These are phyloP conservation scores for Melanitta fusca DNA, from an alignment of 2,797 vertebrate species.

Conservation along the genomic window DNA sequence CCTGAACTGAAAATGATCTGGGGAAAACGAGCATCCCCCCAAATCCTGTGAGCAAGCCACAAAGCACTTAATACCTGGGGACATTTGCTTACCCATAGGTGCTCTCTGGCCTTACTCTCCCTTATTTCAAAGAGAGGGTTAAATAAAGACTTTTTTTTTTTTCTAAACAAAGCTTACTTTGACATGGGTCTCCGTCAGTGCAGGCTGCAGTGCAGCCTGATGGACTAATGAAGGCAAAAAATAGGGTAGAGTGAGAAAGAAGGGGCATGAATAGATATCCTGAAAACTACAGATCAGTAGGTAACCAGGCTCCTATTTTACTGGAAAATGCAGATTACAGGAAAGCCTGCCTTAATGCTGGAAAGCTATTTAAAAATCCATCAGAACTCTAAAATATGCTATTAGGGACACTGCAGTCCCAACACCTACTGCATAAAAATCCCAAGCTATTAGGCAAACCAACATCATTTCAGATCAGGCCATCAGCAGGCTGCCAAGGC, in stretches of 20 bases:
- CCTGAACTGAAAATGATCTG: neutral
- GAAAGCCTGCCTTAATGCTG: neutral
- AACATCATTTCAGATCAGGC: neutral
- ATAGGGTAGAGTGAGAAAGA: neutral
- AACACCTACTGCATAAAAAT: neutral
- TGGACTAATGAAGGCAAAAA: neutral
- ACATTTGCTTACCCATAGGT: neutral
- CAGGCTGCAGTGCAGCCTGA: accelerated
- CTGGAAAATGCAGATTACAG: neutral
- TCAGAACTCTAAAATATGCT: constrained; percentile 4
- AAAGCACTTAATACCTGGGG: neutral
- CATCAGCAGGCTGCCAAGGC: constrained; percentile 8
- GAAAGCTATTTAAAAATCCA: constrained; percentile 44
- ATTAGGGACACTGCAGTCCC: constrained; percentile 14
- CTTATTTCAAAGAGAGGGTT: neutral
- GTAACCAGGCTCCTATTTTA: neutral
- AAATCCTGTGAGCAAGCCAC: neutral
- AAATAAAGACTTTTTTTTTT: neutral
- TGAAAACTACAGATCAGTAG: neutral
- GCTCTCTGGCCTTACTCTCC: neutral
- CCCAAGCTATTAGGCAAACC: constrained; percentile 10
- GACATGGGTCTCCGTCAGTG: neutral
- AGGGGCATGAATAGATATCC: neutral
- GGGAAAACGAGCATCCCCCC: neutral
- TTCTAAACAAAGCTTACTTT: neutral